Conservation (phyloP, 2,888 invertebrate species). For the Drosophila kuntzei region DNA sequence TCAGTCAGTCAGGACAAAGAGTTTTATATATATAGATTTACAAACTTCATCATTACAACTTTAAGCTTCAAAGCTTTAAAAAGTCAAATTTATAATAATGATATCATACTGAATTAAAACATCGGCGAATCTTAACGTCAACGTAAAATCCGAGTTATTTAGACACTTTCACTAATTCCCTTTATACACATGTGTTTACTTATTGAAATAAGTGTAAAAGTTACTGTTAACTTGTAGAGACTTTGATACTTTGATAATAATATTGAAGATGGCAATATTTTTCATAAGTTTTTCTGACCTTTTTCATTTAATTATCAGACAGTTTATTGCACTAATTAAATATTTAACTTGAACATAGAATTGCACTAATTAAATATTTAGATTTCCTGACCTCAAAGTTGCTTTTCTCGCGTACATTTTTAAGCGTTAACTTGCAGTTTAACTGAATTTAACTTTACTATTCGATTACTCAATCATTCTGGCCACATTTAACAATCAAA, state of each 20-base stretch:
- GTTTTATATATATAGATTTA: too few species aligned
- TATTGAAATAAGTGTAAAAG: not conserved
- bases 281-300: not conserved
- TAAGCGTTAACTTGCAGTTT: not conserved
- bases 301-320: not conserved
- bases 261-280: not conserved
- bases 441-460: not conserved
- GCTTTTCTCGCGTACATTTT: not conserved
- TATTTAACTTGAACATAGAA: not conserved
- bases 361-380: not conserved
- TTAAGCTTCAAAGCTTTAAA: not conserved
- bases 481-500: not conserved
- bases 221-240: not conserved
- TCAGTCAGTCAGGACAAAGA: too few species aligned
- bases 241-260: not conserved
- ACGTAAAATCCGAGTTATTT: slow-evolving; percentile 4
- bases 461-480: not conserved
- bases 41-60: not conserved
- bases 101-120: slow-evolving; percentile 16
- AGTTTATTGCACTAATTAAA: not conserved
- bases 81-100: slow-evolving; percentile 11
- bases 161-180: slow-evolving; percentile 2
- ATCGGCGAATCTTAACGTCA: not conserved
- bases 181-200: not conserved
- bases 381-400: not conserved